Base-by-base conservation (phyloP, 2,888 invertebrate species). In the Endomychus coccineus region DNA sequence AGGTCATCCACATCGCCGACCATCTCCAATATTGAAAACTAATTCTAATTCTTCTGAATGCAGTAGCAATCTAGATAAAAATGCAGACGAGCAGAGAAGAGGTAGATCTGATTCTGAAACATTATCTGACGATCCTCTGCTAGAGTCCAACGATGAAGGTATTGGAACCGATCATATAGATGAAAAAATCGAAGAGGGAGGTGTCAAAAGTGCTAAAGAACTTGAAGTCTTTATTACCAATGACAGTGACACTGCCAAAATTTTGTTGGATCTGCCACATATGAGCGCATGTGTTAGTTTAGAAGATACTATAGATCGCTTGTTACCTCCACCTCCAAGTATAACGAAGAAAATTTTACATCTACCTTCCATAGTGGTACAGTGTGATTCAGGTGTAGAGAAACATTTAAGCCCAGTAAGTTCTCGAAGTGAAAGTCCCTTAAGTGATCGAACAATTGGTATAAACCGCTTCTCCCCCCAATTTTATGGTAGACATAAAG, bases 111-210 rank as follows among this genome's bases (percentile, higher is more conserved):
- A 83, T 63, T 82, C 82, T 0, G 83, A 83, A 64, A 83, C 82
- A 0, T 60, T 80, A 36, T 82, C 82, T 2, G 83, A 83, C 50
- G 82, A 82, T 56, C 77, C 78, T 1, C 62, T 80, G 34, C 54
- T 80, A 25, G 82, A 82, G 60, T 80, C 80, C 0, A 82, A 83
- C 50, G 83, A 83, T 54, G 84, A 83, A 67, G 84, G 83, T 1
- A 83, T 84, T 42, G 81, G 82, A 10, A 82, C 83, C 5, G 83
- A 83, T 61, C 74, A 75, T 45, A 58, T 76, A 10, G 76, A 75
- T 39, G 82, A 82, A 51, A 78, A 79, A 64, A 77, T 79, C 33
- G 81, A 81, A 48, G 79, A 78, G 35, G 77, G 78, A n/a, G 78
- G 79, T 25, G 51, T 72, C 14, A 74, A 77, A 46, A 79, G 78